phyloP scores from a whole-genome alignment of 2,113 vertebrate genomes.

The Camelus dromedarius region DNA sequence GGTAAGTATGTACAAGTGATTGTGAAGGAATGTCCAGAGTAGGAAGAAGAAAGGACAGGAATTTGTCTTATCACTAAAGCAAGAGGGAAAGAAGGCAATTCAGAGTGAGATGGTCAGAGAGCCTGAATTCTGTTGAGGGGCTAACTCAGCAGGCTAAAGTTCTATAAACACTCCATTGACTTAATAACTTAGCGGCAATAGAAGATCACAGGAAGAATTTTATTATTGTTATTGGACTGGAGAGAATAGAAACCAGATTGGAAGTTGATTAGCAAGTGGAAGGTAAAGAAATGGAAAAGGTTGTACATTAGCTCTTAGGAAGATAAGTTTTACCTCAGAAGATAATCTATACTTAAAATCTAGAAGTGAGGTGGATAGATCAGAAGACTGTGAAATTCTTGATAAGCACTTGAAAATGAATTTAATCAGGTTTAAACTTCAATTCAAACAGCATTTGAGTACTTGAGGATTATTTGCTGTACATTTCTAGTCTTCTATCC shows the following conservation, averaged over 20 bases:
- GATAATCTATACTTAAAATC: slow-evolving; percentile 6
- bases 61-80: background rate
- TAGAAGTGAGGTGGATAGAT: background rate
- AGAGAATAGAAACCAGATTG: background rate
- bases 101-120: background rate
- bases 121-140: background rate
- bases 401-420: slow-evolving; percentile 31
- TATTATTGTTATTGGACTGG: background rate
- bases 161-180: background rate
- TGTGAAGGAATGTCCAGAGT: background rate
- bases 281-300: background rate
- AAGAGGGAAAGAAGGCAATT: background rate
- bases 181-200: background rate
- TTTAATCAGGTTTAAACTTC: slow-evolving; percentile 37
- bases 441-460: slow-evolving; percentile 43
- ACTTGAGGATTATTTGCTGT: background rate
- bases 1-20: background rate
- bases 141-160: background rate
- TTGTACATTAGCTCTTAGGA: background rate
- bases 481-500: background rate
- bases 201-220: background rate
- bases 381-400: background rate
- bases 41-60: background rate
- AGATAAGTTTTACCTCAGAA: background rate
- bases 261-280: background rate